A percentile compares a stretch with the other conserved stretches of the same genome.
Evolutionary conservation across 2,888 invertebrate species (phyloP).

Genomic region (Cosmorhoe ocellata): DNA sequence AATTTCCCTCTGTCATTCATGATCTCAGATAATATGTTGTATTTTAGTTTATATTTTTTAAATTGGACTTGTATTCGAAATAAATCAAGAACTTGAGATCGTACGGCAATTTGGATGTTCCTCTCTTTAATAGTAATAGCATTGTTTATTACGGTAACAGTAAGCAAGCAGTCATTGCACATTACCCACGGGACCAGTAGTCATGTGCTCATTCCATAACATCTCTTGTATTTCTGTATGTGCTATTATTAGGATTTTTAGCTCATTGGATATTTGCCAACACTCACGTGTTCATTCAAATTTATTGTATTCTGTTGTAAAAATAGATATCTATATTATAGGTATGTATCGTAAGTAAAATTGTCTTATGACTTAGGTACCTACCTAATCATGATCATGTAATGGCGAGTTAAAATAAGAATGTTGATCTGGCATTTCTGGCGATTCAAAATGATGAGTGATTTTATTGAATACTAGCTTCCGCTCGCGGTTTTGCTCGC

Average conservation of each 20-base stretch:
- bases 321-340: conserved; percentile 10
- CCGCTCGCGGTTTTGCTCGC: too few relatives aligned
- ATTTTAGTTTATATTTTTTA: too few relatives aligned
- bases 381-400: conserved; percentile 4
- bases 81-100: too few relatives aligned
- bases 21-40: too few relatives aligned
- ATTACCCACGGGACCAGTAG: conserved; percentile 49
- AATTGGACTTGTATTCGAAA: too few relatives aligned
- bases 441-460: too few relatives aligned
- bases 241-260: conserved; percentile 78
- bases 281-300: conserved; percentile 60
- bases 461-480: too few relatives aligned
- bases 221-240: conserved; percentile 68
- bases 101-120: too few relatives aligned
- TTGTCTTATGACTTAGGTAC: too few relatives aligned
- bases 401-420: not conserved
- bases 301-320: conserved; percentile 37
- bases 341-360: not conserved
- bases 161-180: conserved; percentile 28
- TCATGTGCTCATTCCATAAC: conserved; percentile 75
- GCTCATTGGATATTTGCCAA: conserved; percentile 73
- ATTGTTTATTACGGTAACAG: conserved; percentile 17
- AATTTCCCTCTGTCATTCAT: too few relatives aligned
- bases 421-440: too few relatives aligned
- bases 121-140: not conserved